phyloP scores from a whole-genome alignment of 2,113 vertebrate genomes.

The Picathartes gymnocephalus region DNA sequence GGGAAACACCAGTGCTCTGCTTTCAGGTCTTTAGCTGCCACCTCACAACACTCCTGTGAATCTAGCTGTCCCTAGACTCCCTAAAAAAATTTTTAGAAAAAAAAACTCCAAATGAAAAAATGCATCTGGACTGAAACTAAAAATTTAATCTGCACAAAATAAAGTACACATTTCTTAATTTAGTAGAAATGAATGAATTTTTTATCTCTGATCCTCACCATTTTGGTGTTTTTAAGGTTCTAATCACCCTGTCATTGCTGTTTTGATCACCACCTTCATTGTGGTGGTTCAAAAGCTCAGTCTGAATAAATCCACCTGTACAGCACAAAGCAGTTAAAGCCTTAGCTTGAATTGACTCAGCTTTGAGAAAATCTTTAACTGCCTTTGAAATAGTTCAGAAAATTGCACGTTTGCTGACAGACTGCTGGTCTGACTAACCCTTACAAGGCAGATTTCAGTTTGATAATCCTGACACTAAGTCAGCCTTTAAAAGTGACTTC shows the following conservation, averaged over 20 bases:
- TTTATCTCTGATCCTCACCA: not conserved
- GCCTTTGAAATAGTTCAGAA: not conserved
- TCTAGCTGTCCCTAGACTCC: not conserved
- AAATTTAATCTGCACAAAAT: not conserved
- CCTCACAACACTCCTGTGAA: not conserved
- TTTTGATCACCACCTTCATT: not conserved
- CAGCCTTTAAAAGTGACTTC: not conserved
- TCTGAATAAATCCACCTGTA: not conserved
- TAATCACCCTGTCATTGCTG: not conserved
- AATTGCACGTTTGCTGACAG: not conserved
- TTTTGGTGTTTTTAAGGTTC: not conserved
- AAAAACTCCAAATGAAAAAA: not conserved
- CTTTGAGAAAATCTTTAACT: not conserved
- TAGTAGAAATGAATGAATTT: not conserved
- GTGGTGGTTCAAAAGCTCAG: not conserved
- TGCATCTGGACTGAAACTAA: not conserved
- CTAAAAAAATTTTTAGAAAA: not conserved
- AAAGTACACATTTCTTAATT: not conserved
- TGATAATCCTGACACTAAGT: not conserved
- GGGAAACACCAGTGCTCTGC: not conserved
- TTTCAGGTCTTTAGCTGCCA: not conserved
- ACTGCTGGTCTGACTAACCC: not conserved
- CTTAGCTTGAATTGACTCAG: slow-evolving; percentile 2
- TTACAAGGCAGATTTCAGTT: slow-evolving; percentile 53
- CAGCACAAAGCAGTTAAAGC: not conserved